Percentiles rank a stretch among this genome's conserved stretches.
Evolutionary conservation across 2,888 invertebrate species (phyloP).

Genomic region (Cephus nigrinus): DNA sequence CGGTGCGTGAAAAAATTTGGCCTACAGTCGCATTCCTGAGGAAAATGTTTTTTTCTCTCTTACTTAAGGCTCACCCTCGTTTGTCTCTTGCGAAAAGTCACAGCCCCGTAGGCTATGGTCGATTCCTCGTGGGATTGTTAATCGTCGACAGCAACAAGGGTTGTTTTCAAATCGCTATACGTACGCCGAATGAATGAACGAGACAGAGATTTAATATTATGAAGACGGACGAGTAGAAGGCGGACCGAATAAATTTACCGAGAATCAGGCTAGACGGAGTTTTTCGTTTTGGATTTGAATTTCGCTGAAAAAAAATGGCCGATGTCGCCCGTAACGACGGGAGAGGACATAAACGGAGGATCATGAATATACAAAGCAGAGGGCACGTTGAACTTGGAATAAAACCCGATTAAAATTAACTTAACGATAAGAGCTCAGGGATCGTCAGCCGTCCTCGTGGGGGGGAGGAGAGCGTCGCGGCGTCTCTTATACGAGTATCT

Average conservation of each 20-base stretch:
- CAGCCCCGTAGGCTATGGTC: neutral
- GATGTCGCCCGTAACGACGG: conserved; percentile 28
- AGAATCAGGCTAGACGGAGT: neutral
- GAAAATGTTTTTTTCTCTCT: neutral
- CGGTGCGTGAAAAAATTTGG: conserved; percentile 5
- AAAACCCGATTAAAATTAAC: conserved; percentile 37
- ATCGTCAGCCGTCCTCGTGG: neutral
- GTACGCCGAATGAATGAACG: neutral
- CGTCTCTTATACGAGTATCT: neutral
- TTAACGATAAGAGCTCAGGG: conserved; percentile 28
- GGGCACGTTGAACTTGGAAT: conserved; percentile 30
- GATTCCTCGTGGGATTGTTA: neutral
- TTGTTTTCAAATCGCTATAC: neutral
- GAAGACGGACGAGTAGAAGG: neutral
- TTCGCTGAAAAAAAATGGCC: conserved; percentile 8
- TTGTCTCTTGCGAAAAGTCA: neutral
- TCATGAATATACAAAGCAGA: conserved; percentile 34
- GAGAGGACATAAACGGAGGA: conserved; percentile 23
- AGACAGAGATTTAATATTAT: neutral
- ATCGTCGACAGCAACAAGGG: neutral
- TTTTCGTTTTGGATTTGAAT: neutral
- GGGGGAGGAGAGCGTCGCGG: neutral
- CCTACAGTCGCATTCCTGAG: neutral
- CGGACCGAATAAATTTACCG: conserved; percentile 10
- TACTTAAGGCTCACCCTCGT: neutral